A percentile compares a stretch with the other conserved stretches of the same genome.
Conservation (phyloP, 2,797 vertebrate genomes). For the Pseudotriccus pelzelni region DNA sequence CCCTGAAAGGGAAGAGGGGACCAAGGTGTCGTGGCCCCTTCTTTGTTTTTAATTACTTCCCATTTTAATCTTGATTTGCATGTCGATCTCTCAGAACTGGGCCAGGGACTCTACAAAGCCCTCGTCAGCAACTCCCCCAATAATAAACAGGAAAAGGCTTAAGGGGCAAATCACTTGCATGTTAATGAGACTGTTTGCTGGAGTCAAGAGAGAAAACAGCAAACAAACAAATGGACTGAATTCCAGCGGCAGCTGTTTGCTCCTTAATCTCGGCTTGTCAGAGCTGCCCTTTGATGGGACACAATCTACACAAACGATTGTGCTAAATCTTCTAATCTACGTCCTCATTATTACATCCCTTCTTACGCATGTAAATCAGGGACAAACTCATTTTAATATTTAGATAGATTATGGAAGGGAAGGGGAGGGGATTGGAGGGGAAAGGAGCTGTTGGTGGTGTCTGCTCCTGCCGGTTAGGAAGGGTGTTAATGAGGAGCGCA, state of each 20-base stretch:
- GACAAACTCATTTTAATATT: conserved; percentile 82
- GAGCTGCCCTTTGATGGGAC: conserved; percentile 88
- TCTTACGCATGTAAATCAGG: conserved; percentile 88
- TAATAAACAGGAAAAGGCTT: conserved; percentile 75
- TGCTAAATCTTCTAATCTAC: conserved; percentile 92
- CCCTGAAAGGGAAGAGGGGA: not conserved
- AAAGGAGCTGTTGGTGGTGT: conserved; percentile 62
- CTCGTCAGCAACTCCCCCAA: conserved; percentile 68
- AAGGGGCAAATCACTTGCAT: conserved; percentile 75
- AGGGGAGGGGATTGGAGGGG: conserved; percentile 34
- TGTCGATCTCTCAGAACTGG: conserved; percentile 70
- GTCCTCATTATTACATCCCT: conserved; percentile 85
- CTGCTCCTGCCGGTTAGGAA: conserved; percentile 18
- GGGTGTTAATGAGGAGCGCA: conserved; percentile 48
- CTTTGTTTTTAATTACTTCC: conserved; percentile 73
- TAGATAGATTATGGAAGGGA: conserved; percentile 83
- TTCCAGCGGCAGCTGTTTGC: conserved; percentile 85
- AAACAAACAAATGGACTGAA: conserved; percentile 77
- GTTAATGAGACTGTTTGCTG: conserved; percentile 77
- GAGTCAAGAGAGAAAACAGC: conserved; percentile 75
- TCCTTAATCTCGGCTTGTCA: conserved; percentile 89
- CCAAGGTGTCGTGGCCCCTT: conserved; percentile 62
- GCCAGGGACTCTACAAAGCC: conserved; percentile 70
- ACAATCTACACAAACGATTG: conserved; percentile 88
- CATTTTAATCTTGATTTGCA: conserved; percentile 75